Conservation (phyloP, 2,797 vertebrate species). For the Mallotus villosus region DNA sequence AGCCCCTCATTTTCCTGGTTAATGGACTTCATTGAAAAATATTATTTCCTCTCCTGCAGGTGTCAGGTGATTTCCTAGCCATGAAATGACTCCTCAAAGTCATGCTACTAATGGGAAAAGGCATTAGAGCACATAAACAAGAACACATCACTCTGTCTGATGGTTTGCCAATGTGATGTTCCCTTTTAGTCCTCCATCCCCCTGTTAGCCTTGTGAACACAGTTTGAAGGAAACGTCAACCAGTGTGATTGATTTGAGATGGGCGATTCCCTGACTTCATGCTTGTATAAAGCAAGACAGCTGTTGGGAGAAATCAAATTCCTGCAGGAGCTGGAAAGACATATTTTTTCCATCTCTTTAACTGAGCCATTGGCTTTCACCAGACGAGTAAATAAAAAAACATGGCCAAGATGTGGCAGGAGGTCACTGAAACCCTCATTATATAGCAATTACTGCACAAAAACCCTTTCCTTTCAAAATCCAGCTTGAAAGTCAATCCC, state of each 20-base stretch:
- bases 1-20: conserved; percentile 70
- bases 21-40: conserved; percentile 79
- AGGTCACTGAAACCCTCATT: conserved; percentile 82
- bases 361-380: conserved; percentile 78
- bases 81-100: conserved; percentile 76
- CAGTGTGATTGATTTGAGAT: conserved; percentile 83
- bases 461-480: conserved; percentile 68
- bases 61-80: conserved; percentile 84
- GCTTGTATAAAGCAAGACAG: conserved; percentile 89
- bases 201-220: conserved; percentile 70
- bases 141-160: conserved; percentile 80
- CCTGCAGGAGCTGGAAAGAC: conserved; percentile 80
- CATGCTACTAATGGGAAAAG: conserved; percentile 74
- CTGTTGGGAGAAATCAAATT: conserved; percentile 87
- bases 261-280: conserved; percentile 84
- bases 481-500: conserved; percentile 70
- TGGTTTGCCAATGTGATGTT: conserved; percentile 77
- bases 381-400: conserved; percentile 85
- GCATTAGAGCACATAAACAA: conserved; percentile 87
- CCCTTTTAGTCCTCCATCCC: conserved; percentile 58
- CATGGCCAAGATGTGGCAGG: conserved; percentile 78
- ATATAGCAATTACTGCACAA: conserved; percentile 83
- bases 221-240: conserved; percentile 87
- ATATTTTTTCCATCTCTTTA: conserved; percentile 89
- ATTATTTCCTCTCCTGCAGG: conserved; percentile 78